A percentile compares a stretch with the other conserved stretches of the same genome.
phyloP scores from a whole-genome alignment of 2,888 invertebrate species.

The Colostygia pectinataria region DNA sequence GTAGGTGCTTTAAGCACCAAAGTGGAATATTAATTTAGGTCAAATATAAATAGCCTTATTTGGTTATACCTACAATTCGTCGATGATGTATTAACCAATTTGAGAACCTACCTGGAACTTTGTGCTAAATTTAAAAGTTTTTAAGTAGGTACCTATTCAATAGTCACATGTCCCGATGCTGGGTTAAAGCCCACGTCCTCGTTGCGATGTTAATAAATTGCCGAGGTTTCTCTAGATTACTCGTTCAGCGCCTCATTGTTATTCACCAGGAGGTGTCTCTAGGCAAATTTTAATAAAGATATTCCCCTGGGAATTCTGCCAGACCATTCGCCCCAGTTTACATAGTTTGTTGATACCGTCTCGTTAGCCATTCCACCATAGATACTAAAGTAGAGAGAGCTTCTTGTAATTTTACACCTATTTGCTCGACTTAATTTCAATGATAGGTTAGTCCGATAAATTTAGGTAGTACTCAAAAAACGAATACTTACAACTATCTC shows the following conservation, averaged over 20 bases:
- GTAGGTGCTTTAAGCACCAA: too few species aligned
- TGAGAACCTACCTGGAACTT: conserved; percentile 1
- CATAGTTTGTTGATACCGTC: conserved; percentile 32
- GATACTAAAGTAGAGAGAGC: conserved; percentile 12
- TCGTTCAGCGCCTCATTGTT: conserved; percentile 26
- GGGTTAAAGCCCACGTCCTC: conserved; percentile 13
- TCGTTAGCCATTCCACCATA: conserved; percentile 31
- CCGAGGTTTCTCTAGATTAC: conserved; percentile 26
- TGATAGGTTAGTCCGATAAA: too few species aligned
- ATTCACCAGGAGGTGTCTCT: conserved; percentile 28
- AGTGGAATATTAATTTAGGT: too few species aligned
- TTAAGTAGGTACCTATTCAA: conserved; percentile 4
- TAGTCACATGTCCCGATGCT: conserved; percentile 9
- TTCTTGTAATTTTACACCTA: conserved; percentile 1
- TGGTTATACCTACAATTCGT: too few species aligned
- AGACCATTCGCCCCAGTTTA: conserved; percentile 30
- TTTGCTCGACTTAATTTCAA: background rate
- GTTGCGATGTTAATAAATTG: conserved; percentile 27
- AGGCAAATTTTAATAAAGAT: conserved; percentile 38
- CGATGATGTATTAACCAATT: background rate
- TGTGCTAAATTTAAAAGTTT: conserved; percentile 17
- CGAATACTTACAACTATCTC: too few species aligned
- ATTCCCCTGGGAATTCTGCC: conserved; percentile 29
- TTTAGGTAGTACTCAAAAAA: too few species aligned
- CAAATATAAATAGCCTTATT: too few species aligned